Evolutionary conservation across 2,113 vertebrate genomes (phyloP).

Genomic region (Apeltes quadracus): DNA sequence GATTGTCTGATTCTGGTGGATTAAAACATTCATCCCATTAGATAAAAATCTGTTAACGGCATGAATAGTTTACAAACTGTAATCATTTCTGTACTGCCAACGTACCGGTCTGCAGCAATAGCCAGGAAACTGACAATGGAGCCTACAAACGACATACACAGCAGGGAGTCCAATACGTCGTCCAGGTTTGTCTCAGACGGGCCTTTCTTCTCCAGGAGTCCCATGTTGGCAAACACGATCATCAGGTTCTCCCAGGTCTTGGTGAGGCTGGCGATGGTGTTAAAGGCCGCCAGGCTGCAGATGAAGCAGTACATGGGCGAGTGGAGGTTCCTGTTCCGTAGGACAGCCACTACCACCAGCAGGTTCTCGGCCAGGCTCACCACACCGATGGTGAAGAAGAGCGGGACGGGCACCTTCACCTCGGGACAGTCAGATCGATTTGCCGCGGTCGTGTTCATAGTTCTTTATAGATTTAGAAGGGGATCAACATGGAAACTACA

Average conservation of each 20-base stretch:
- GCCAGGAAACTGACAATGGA: constrained; percentile 91
- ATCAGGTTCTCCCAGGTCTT: constrained; percentile 91
- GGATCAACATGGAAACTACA: constrained; percentile 4
- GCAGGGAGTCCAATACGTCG: constrained; percentile 89
- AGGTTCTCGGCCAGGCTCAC: constrained; percentile 90
- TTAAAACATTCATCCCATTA: neutral
- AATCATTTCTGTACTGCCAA: constrained; percentile 1
- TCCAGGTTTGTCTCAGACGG: constrained; percentile 84
- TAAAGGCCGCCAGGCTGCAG: constrained; percentile 93
- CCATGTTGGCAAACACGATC: constrained; percentile 83
- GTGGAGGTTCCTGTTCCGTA: constrained; percentile 91
- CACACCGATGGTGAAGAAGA: constrained; percentile 87
- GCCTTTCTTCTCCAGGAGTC: constrained; percentile 81
- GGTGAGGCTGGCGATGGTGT: constrained; percentile 89
- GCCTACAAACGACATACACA: constrained; percentile 89
- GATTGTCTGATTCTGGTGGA: constrained; percentile 7
- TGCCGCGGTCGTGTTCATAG: constrained; percentile 41
- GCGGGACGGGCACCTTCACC: constrained; percentile 84
- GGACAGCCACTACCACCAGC: constrained; percentile 88
- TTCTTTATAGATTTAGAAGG: neutral
- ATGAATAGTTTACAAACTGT: neutral
- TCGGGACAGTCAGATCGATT: constrained; percentile 82
- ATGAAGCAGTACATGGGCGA: constrained; percentile 96
- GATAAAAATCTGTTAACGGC: neutral
- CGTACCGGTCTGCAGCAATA: constrained; percentile 90